These are phyloP conservation scores for Zaprionus gabonicus DNA, from an alignment of 1,140 invertebrate genomes.

Conservation along the genomic window DNA sequence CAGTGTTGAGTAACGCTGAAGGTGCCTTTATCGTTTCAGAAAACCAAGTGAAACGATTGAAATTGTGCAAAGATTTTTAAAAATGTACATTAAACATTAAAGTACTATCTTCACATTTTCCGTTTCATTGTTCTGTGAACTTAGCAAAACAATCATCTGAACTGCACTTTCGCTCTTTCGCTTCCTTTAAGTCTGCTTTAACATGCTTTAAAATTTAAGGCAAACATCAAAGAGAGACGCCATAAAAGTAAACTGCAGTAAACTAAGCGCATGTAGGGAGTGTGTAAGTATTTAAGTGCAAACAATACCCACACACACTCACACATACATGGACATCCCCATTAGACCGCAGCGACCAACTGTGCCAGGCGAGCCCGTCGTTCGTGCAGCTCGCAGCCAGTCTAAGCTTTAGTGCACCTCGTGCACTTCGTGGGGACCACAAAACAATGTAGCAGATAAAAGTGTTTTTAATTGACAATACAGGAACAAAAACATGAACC, in stretches of 20 bases:
- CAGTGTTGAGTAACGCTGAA: too few relatives aligned
- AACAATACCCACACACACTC: conserved; percentile 22
- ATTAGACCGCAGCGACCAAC: conserved; percentile 32
- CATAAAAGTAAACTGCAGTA: conserved; percentile 48
- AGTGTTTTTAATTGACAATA: conserved; percentile 61
- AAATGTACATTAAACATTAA: too few relatives aligned
- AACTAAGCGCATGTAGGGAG: conserved; percentile 26
- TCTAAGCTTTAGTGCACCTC: conserved; percentile 23
- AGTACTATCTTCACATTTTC: too few relatives aligned
- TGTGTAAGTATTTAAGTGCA: conserved; percentile 43
- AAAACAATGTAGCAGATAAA: conserved; percentile 55
- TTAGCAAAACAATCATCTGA: too few relatives aligned
- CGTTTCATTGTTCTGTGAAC: too few relatives aligned
- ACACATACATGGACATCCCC: conserved; percentile 22
- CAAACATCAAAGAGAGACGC: conserved; percentile 9
- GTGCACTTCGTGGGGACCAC: conserved; percentile 15
- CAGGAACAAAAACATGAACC: conserved; percentile 21
- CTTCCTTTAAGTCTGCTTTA: conserved; percentile 5
- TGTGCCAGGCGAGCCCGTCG: conserved; percentile 2
- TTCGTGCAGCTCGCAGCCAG: conserved; percentile 7
- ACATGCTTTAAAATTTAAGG: conserved; percentile 11
- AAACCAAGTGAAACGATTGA: too few relatives aligned
- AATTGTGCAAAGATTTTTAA: too few relatives aligned
- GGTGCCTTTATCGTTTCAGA: too few relatives aligned
- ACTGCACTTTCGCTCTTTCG: not conserved